A percentile compares a stretch with the other conserved stretches of the same genome.
Conservation (phyloP, 2,797 vertebrate species). For the Acridotheres tristis region DNA sequence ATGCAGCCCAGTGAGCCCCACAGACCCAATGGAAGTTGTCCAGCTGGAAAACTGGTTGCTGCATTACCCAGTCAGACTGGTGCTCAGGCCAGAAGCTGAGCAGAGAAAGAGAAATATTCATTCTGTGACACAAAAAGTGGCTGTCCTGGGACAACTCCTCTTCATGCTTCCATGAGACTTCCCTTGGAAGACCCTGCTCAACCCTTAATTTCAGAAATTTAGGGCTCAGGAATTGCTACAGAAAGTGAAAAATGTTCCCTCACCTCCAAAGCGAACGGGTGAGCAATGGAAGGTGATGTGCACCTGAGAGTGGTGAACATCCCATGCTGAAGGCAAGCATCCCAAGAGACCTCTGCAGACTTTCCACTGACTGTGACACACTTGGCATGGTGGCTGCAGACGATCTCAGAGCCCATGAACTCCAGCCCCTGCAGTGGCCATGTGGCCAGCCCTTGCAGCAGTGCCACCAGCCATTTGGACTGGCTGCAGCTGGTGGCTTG, state of each 20-base stretch:
- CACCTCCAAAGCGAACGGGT: neutral
- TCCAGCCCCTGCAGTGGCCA: rapidly evolving
- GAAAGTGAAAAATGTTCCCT: neutral
- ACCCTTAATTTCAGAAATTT: neutral
- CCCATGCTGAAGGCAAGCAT: too few relatives aligned
- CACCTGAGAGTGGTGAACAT: neutral
- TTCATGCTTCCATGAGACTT: neutral
- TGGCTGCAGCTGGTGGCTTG: neutral
- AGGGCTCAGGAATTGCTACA: neutral
- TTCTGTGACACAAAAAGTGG: rapidly evolving
- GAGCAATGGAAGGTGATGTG: rapidly evolving
- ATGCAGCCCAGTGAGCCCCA: neutral
- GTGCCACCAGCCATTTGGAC: neutral
- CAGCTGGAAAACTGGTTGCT: neutral
- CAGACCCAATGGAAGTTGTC: rapidly evolving
- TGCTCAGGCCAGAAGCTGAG: neutral
- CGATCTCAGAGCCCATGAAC: too few relatives aligned
- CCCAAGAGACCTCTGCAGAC: neutral
- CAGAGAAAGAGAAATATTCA: neutral
- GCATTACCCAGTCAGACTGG: neutral
- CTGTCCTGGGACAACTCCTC: neutral
- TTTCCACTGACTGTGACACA: rapidly evolving
- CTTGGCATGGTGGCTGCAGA: neutral
- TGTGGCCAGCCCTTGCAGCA: neutral
- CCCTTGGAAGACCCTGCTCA: neutral